These are phyloP conservation scores for Parotia lawesii DNA, from an alignment of 2,113 vertebrate genomes.

Conservation along the genomic window DNA sequence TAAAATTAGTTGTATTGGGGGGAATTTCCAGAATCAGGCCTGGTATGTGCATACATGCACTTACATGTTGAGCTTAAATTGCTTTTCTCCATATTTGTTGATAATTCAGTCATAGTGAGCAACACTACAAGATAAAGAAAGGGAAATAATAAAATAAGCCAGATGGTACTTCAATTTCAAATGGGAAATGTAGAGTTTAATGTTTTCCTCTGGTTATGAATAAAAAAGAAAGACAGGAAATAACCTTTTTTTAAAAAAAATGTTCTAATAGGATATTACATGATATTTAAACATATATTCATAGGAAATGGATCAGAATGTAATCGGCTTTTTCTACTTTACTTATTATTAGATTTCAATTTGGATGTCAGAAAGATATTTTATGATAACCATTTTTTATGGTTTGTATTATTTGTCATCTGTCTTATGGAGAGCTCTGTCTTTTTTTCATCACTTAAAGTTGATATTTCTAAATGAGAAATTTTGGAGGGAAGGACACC, in stretches of 20 bases:
- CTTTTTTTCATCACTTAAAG: background rate
- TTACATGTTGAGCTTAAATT: background rate
- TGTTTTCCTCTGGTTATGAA: background rate
- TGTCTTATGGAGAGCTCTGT: background rate
- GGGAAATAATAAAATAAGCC: background rate
- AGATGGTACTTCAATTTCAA: background rate
- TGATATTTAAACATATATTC: background rate
- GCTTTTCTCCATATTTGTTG: background rate
- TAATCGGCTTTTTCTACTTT: constrained; percentile 2
- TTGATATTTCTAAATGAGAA: background rate
- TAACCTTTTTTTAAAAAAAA: background rate
- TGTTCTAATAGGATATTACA: background rate
- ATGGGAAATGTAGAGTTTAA: background rate
- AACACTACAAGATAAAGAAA: background rate
- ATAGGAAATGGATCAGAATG: background rate
- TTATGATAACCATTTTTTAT: constrained; percentile 37
- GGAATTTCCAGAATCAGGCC: background rate
- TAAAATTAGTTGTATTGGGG: background rate
- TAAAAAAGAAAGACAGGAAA: background rate
- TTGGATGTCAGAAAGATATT: background rate
- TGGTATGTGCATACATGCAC: background rate
- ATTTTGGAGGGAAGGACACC: constrained; percentile 3
- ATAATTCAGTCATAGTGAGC: background rate
- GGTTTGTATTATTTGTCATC: constrained; percentile 19
- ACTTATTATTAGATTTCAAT: constrained; percentile 35